Evolutionary conservation across 53 echinoderm and acorn worm genomes (phyloP), one percentile per base, ranked within the genome.

Genomic region (Stichopus horrens): DNA sequence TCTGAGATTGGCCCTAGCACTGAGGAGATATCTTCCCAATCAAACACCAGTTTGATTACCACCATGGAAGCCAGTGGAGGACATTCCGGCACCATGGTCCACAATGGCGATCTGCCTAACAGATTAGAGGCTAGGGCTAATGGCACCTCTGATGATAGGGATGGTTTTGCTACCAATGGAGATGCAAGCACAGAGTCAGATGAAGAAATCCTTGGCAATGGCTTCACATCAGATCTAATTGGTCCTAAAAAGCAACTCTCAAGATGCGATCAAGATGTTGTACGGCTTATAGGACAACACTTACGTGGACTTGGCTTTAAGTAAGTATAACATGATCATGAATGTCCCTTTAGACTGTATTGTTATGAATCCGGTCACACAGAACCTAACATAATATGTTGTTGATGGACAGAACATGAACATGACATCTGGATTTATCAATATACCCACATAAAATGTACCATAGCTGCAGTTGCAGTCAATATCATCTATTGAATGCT

Each of bases 201-300:
- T 86, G 86, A 86, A 57, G 86, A 86, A 22, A 53, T 74, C 16
- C 74, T 86, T 5, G 82, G 74, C 22, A 83, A 83, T 83, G 83
- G 89, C 13, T 76, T 74, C 83, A 56, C 78, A 59, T 73, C 71
- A 54, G 71, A 58, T 14, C 60, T 74, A 14, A 57, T 74, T 60
- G 89, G 57, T 71, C 76, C 74, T 22, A 73, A 89, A 57, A 82
- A 82, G 82, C 54, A 93, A 78, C 91, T 95, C 71, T 91, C 95
- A 19, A 93, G 89, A 60, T 89, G 90, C 86, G 97, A 97, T 89
- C 94, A 92, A 90, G 97, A 97, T 89, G 93, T 97, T 83, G 94
- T 97, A 76, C 91, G 97, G 73, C 90, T 97, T 67, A 97, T 97
- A 65, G 97, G 97, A 76, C 97, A 97, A 82, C 97, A 97, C 92